Percentiles rank a stretch among this genome's conserved stretches.
phyloP scores from a whole-genome alignment of 2,888 invertebrate species.

The Pterobdella sp. region DNA sequence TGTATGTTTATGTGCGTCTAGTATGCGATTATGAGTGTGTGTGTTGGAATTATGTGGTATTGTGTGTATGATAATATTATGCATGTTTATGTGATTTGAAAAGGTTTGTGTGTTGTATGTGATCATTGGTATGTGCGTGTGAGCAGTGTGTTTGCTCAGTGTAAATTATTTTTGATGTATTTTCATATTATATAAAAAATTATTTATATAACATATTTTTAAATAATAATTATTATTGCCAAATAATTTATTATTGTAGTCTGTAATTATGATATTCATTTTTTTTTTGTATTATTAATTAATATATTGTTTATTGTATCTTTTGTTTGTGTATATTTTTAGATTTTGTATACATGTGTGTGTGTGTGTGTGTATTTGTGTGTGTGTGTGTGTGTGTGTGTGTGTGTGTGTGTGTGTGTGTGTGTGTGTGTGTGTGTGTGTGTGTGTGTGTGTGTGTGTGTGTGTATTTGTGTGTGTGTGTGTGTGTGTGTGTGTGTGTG shows the following conservation, averaged over 20 bases:
- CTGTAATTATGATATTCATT: no score
- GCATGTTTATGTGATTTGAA: no score
- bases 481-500: constrained; percentile 23
- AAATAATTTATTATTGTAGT: not conserved
- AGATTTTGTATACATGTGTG: constrained; percentile 19
- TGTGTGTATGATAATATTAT: constrained; percentile 24
- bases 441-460: constrained; percentile 22
- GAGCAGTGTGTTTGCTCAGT: no score
- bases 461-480: constrained; percentile 22
- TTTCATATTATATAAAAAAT: no score
- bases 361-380: no score
- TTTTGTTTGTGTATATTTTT: not conserved
- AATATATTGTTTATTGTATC: not conserved
- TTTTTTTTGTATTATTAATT: not conserved
- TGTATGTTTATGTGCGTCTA: constrained; percentile 27
- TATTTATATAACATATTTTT: no score
- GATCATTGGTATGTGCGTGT: no score
- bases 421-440: constrained; percentile 26
- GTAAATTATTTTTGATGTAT: no score
- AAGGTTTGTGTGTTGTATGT: no score
- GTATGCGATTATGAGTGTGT: constrained; percentile 26
- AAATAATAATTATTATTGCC: not conserved
- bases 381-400: constrained; percentile 26
- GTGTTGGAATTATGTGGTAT: constrained; percentile 1
- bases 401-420: constrained; percentile 29